Conservation (phyloP, 2,797 vertebrate species). For the Intellagama lesueurii region DNA sequence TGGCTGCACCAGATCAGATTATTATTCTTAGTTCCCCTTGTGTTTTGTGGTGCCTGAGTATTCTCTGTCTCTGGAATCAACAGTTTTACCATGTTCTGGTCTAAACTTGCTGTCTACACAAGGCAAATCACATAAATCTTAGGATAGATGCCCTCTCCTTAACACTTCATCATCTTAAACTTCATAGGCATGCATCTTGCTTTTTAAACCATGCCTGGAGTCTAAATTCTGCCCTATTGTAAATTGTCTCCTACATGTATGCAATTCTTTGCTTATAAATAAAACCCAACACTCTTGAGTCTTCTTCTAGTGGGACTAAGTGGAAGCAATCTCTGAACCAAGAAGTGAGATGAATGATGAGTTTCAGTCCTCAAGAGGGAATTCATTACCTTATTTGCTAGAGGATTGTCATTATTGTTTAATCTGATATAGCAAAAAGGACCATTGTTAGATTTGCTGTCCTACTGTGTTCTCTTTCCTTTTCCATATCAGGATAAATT, state of each 20-base stretch:
- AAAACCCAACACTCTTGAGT: too few relatives aligned
- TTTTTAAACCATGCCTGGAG: neutral
- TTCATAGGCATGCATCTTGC: neutral
- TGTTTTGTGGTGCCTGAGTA: neutral
- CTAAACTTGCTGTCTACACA: neutral
- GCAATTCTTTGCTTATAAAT: neutral
- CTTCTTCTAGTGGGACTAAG: too few relatives aligned
- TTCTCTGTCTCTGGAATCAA: neutral
- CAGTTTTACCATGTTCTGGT: neutral
- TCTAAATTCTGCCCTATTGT: neutral
- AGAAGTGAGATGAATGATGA: too few relatives aligned
- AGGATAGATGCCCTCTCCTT: neutral
- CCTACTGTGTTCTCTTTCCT: neutral
- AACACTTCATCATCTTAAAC: neutral
- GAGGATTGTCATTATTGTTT: too few relatives aligned
- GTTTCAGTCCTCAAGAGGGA: too few relatives aligned
- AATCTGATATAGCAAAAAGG: neutral
- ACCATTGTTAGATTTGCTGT: neutral
- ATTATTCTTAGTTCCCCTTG: too few relatives aligned
- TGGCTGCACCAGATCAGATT: too few relatives aligned
- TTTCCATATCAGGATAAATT: neutral
- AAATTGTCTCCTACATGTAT: neutral
- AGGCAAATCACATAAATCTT: neutral
- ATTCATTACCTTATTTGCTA: too few relatives aligned
- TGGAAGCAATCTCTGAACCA: too few relatives aligned